Base-by-base conservation (phyloP, 2,113 vertebrate species). In the Salvelinus alpinus region DNA sequence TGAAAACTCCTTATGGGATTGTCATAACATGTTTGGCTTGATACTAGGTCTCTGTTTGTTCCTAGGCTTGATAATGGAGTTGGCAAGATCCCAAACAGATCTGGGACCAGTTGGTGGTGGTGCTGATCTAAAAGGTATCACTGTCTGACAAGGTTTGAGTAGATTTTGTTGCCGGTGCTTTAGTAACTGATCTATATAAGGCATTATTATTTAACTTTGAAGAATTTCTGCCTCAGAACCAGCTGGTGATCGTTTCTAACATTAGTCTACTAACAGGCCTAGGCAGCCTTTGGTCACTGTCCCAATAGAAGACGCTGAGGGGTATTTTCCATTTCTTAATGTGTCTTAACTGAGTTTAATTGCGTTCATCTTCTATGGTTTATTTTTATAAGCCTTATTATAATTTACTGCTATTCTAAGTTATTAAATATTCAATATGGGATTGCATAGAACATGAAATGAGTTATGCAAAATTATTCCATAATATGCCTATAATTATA, bases 401-500 rank as follows among this genome's bases (percentile, higher is more conserved):
- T 75, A 72, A 82, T 80, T 71, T 75, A 75, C 65, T 62, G 74
- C 66, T 24, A 78, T 85, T 80, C 80, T 5, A 65, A 9, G 57
- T 64, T 64, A 80, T 82, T 80, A 73, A 79, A 85, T 80, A 79
- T 84, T 80, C 75, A 71, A 72, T 72, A 80, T 78, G 70, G n/a
- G 71, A 62, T 57, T 78, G 44, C 62, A 44, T 72, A 65, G 76
- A 44, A 11, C 38, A 71, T 78, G 78, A 78, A 16, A 73, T 62
- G 77, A 81, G 59, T 57, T 25, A 5, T 80, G 73, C 81, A 72
- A 83, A 81, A 86, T 73, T 70, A 64, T 77, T 51, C 38, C 38
- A 57, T 69, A 84, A 80, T 70, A 82, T 70, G 79, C 71, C n/a
- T 57, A 44, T 74, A 85, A 87, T 83, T 80, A 89, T 62, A 79